Evolutionary conservation across 2,888 invertebrate species (phyloP).

Genomic region (Hecatera dysodea): DNA sequence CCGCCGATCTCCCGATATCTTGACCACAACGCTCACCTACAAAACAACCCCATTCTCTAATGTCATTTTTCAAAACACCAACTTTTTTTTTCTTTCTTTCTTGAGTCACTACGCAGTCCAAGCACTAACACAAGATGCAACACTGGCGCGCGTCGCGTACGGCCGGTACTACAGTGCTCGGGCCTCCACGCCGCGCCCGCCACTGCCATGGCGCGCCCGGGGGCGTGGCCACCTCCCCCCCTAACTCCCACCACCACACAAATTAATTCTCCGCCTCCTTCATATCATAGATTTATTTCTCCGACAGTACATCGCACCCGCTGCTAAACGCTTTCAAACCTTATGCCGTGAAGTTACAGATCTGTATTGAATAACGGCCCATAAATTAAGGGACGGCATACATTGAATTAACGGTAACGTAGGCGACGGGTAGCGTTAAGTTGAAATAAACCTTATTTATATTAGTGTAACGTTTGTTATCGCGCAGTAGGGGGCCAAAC

Average conservation of each 20-base stretch:
- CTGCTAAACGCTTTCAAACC: constrained; percentile 88
- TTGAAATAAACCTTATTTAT: constrained; percentile 77
- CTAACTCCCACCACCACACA: constrained; percentile 80
- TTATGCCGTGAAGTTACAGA: constrained; percentile 85
- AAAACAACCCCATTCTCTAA: constrained; percentile 73
- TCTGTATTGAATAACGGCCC: constrained; percentile 84
- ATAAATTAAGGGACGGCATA: constrained; percentile 88
- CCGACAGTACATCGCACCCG: constrained; percentile 80
- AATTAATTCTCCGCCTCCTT: constrained; percentile 90
- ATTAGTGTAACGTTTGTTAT: constrained; percentile 75
- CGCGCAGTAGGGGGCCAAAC: constrained; percentile 65
- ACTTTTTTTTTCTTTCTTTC: constrained; percentile 60
- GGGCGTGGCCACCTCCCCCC: constrained; percentile 85
- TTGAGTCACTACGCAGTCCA: constrained; percentile 66
- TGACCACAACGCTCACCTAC: constrained; percentile 76
- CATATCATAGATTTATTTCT: constrained; percentile 91
- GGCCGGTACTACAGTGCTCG: constrained; percentile 61
- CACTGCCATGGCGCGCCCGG: constrained; percentile 88
- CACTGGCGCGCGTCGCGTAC: constrained; percentile 70
- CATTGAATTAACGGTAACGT: constrained; percentile 88
- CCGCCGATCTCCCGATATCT: constrained; percentile 80
- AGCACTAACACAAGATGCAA: constrained; percentile 57
- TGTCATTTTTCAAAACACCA: constrained; percentile 72
- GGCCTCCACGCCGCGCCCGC: constrained; percentile 72
- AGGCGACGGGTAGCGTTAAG: constrained; percentile 71